phyloP scores from a whole-genome alignment of 2,113 vertebrate species.

The Mustelus asterias region DNA sequence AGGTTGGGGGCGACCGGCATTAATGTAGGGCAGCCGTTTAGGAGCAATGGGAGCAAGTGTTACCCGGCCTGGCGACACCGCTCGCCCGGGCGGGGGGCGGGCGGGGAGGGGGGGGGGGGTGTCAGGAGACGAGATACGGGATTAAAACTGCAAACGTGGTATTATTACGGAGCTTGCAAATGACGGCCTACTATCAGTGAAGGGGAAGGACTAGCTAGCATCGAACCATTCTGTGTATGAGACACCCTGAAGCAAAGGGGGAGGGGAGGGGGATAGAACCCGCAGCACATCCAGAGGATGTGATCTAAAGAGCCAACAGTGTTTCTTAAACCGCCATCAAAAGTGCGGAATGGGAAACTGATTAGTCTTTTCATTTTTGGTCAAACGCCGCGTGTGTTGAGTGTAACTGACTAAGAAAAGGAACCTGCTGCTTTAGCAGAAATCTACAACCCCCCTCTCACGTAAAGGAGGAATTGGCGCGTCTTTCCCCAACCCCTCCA shows the following conservation, averaged over 20 bases:
- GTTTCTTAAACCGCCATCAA: not conserved
- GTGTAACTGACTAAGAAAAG: not conserved
- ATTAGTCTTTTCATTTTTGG: not conserved
- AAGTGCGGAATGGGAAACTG: not conserved
- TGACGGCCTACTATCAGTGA: not conserved
- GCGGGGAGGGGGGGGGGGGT: too few species aligned
- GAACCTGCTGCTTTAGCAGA: not conserved
- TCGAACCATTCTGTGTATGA: constrained; percentile 10
- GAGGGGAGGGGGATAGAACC: not conserved
- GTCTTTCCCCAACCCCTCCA: not conserved
- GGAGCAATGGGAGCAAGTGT: not conserved
- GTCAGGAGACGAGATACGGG: not conserved
- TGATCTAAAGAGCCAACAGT: not conserved
- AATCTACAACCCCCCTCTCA: not conserved
- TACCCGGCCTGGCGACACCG: not conserved
- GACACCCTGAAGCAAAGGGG: not conserved
- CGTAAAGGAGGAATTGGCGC: constrained; percentile 11
- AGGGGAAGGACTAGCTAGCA: not conserved
- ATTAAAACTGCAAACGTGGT: constrained; percentile 32
- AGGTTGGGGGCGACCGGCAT: not conserved
- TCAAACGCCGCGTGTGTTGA: constrained; percentile 7
- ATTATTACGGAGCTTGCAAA: constrained; percentile 26
- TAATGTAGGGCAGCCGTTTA: not conserved
- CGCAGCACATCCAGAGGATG: not conserved
- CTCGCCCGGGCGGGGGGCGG: too few species aligned